Base-by-base conservation (phyloP, 2,113 vertebrate genomes). In the Saguinus midas region DNA sequence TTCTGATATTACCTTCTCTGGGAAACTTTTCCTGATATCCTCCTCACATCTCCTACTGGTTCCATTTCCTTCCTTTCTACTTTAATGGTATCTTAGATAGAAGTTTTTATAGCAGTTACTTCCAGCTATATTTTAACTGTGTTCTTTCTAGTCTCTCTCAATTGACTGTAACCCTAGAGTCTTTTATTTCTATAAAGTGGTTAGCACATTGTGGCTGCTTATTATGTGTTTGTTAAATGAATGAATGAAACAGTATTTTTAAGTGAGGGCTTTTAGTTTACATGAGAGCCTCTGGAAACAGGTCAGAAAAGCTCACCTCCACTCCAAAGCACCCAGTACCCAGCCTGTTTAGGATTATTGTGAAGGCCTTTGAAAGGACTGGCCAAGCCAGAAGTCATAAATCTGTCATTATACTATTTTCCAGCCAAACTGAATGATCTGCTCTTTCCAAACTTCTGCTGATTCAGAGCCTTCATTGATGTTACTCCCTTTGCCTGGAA, bases 211-310 rank as follows among this genome's bases (percentile, higher is more conserved):
- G 32, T 87, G 55, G 50, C 50, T 37, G 76, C n/a, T 72, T 73
- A 83, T 88, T 91, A 88, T 90, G 9, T 66, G 32, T 81, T 79
- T 93, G 23, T 85, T 85, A 8, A 68, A 88, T 84, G 23, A 91
- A 84, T 58, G 68, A 95, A 57, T 8, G 52, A 94, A 97, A 43
- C 18, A 48, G 25, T 55, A 84, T 72, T 84, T 91, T 87, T 35
- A 83, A 20, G 8, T 90, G 81, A 9, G 23, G 16, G 25, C 83
- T 75, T 95, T 91, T 55, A 29, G 45, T 73, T 80, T 64, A 84
- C 43, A 84, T 87, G 57, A 64, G 50, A 48, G 16, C 29, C 9
- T 90, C 29, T 90, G 75, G 37, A 78, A 85, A 68, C 35, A 85
- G 45, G 27, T 73, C 57, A 55, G 73, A 86, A 83, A 27, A 81